Evolutionary conservation across 1,140 invertebrate species (phyloP), one percentile per base, ranked within the genome.

Genomic region (Trialeurodes vaporariorum): DNA sequence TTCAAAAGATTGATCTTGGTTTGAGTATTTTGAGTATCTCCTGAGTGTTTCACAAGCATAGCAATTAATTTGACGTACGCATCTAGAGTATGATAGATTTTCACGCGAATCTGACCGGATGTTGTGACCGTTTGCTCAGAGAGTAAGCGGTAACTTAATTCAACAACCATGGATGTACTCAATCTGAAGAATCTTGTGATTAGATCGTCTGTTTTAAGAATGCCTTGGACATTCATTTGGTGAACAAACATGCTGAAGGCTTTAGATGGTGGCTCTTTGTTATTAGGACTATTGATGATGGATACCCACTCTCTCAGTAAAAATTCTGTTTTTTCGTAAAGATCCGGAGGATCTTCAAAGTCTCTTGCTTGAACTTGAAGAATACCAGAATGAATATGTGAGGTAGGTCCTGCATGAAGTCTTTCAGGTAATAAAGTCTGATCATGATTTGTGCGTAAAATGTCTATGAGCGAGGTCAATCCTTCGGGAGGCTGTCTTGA

Each of bases 1-100:
- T 98, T 98, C 0, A 99, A 79, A 12, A 99, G 80, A 79, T 98
- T 98, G 13, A 98, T 90, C 80, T 99, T 99, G 0, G 95, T 96
- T 0, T 89, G 89, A 0, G 89, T 92, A 77, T 94, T 97, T 11
- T 84, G 86, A 1, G 85, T 84, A 71, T 98, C 94, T 1, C 92
- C 90, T 0, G 90, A 92, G 76, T 98, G 95, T 75, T 98, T 98
- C n/a, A 99, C 93, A 2, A 99, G 82, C 21, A 98, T 81, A 0
- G 95, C 91, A 27, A 98, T 94, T 0, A 98, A 83, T 64, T 94
- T 87, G 0, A 97, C 94, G 77, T 94, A 98, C 0, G 96, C 93
- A 81, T 98, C 97, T 27, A 98, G 83, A 68, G 94, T 96, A 69
- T 94, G 87, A 77, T 97, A 98, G 78, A 95, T 97, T 78, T 98